A percentile compares a stretch with the other conserved stretches of the same genome.
phyloP scores from a whole-genome alignment of 2,888 invertebrate genomes.

The Seladonia tumulorum region DNA sequence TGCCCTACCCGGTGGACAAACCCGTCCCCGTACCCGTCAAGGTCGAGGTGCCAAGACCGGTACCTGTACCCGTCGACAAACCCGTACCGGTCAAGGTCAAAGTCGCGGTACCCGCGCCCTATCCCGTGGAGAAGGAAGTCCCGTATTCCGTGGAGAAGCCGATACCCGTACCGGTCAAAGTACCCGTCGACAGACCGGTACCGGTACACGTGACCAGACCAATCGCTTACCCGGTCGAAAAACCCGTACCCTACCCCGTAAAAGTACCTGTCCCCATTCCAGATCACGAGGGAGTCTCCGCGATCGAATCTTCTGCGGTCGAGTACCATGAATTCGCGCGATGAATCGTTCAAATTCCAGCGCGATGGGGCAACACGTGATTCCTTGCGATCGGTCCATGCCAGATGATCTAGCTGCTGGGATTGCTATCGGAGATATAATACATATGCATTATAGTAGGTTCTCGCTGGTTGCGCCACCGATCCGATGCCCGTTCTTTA shows the following conservation, averaged over 20 bases:
- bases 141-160: constrained; percentile 90
- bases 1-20: constrained; percentile 89
- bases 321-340: constrained; percentile 13
- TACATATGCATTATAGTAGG: background rate
- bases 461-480: background rate
- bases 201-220: constrained; percentile 83
- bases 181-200: constrained; percentile 88
- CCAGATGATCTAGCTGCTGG: background rate
- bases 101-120: constrained; percentile 88
- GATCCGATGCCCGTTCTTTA: background rate
- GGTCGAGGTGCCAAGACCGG: constrained; percentile 91
- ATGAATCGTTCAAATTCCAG: background rate
- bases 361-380: background rate
- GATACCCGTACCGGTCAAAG: constrained; percentile 87
- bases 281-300: background rate
- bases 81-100: constrained; percentile 90
- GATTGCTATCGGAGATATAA: background rate
- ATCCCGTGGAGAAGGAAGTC: constrained; percentile 87
- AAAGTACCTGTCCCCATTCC: constrained; percentile 86
- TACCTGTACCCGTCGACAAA: constrained; percentile 90
- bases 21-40: constrained; percentile 92
- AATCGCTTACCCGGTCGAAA: constrained; percentile 87
- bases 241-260: constrained; percentile 87
- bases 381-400: background rate
- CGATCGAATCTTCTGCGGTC: background rate